Base-by-base conservation (phyloP, 2,113 vertebrate genomes). In the Hyaena hyaena region DNA sequence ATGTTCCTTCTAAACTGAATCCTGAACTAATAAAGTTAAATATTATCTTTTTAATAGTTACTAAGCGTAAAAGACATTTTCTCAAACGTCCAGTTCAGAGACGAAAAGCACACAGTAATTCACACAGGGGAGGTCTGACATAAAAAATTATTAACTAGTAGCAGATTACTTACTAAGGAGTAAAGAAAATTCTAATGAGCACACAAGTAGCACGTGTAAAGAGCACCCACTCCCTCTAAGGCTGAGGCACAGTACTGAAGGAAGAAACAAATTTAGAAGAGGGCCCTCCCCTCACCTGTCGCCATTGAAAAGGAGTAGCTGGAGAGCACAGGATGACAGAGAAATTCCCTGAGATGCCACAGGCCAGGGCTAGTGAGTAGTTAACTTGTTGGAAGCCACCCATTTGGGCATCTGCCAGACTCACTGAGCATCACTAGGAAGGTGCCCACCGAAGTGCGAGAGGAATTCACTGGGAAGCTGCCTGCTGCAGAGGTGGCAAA, bases 1-100 rank as follows among this genome's bases (percentile, higher is more conserved):
- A 86, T 88, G 26, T 97, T 86, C 33, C 63, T 95, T 80, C 53
- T 73, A 79, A 94, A 92, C 43, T 61, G 86, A 98, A 90, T 94
- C 45, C 68, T 96, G 85, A 92, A 68, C n/a, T 84, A 82, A 95
- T 95, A 95, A 79, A 96, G 82, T 71, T 76, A 94, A 55, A 21
- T 73, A 90, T 12, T 92, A 19, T 53, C 93, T 66, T 19, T 71
- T 28, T 85, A 21, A 58, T 53, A 89, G 39, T 26, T 91, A 79
- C 35, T 77, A 85, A 90, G n/a, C 77, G 50, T 26, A 63, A 88
- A 80, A 93, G n/a, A 2, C 26, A 89, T 92, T 90, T 97, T 83
- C 73, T 92, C 48, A 53, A 45, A 33, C 58, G n/a, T 77, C 81
- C 81, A 83, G 19, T 81, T 77, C 14, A 3, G 58, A 89, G 61